A percentile compares a stretch with the other conserved stretches of the same genome.
Conservation (phyloP, 2,797 vertebrate genomes). For the Sebastes kiyomatsui region DNA sequence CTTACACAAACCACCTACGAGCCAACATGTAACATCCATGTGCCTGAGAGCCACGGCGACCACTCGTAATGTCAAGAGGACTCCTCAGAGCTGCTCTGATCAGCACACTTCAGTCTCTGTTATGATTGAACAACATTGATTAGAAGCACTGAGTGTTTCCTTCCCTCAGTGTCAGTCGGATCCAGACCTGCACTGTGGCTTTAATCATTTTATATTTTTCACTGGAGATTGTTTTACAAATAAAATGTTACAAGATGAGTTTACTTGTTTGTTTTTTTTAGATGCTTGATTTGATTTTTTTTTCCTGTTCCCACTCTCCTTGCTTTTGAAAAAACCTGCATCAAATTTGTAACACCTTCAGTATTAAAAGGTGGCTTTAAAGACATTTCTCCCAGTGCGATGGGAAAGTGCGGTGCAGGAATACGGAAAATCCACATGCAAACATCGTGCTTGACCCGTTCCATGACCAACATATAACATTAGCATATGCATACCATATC, state of each 20-base stretch:
- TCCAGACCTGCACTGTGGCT: background rate
- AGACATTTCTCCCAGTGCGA: too few species aligned
- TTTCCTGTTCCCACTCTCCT: background rate
- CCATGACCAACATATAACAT: too few species aligned
- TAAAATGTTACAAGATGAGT: background rate
- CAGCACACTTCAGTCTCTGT: background rate
- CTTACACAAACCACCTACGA: slow-evolving; percentile 18
- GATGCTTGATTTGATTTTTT: background rate
- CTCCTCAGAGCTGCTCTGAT: background rate
- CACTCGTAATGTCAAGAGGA: background rate
- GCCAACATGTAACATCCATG: background rate
- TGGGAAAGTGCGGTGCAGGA: too few species aligned
- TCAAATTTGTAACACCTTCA: background rate
- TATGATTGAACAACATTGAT: background rate
- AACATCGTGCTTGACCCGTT: too few species aligned
- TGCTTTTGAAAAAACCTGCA: background rate
- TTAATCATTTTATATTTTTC: background rate
- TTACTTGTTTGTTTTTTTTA: background rate
- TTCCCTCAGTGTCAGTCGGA: background rate
- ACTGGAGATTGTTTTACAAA: background rate
- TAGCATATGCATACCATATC: too few species aligned
- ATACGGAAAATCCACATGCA: too few species aligned
- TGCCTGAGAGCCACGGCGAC: background rate
- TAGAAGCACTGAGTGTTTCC: background rate
- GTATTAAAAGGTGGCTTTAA: background rate